phyloP scores from a whole-genome alignment of 1,140 invertebrate species.

The Gerris buenoi region DNA sequence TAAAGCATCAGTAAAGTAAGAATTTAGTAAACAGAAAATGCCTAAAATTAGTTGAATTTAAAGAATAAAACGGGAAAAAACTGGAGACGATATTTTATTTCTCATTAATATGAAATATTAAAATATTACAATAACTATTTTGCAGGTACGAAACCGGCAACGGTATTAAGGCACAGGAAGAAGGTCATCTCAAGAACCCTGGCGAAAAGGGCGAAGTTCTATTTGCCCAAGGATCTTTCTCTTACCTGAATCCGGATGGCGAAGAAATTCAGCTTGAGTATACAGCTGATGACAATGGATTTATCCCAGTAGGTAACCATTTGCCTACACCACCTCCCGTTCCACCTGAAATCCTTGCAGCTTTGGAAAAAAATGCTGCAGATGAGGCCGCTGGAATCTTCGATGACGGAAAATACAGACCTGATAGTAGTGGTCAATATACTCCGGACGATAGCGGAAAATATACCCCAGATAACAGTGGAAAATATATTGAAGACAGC shows the following conservation, averaged over 20 bases:
- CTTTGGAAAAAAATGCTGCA: slow-evolving; percentile 17
- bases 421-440: background rate
- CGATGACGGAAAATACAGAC: slow-evolving; percentile 15
- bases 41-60: too few relatives aligned
- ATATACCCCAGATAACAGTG: background rate
- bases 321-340: slow-evolving; percentile 19
- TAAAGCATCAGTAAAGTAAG: too few relatives aligned
- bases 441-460: background rate
- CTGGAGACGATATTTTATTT: too few relatives aligned
- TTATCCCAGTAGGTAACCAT: slow-evolving; percentile 16
- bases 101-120: too few relatives aligned
- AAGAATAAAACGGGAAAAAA: too few relatives aligned
- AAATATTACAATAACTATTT: too few relatives aligned
- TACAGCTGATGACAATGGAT: slow-evolving; percentile 17
- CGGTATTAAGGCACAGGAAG: slow-evolving; percentile 48
- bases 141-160: slow-evolving; percentile 43
- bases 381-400: slow-evolving; percentile 18
- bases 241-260: slow-evolving; percentile 36
- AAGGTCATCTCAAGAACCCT: slow-evolving; percentile 26
- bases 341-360: slow-evolving; percentile 17
- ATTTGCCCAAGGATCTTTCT: slow-evolving; percentile 43
- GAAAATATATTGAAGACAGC: background rate
- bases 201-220: slow-evolving; percentile 34
- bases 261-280: slow-evolving; percentile 10
- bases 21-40: too few relatives aligned